These are phyloP conservation scores for Mayetiola destructor DNA, from an alignment of 2,888 invertebrate species.

Conservation along the genomic window DNA sequence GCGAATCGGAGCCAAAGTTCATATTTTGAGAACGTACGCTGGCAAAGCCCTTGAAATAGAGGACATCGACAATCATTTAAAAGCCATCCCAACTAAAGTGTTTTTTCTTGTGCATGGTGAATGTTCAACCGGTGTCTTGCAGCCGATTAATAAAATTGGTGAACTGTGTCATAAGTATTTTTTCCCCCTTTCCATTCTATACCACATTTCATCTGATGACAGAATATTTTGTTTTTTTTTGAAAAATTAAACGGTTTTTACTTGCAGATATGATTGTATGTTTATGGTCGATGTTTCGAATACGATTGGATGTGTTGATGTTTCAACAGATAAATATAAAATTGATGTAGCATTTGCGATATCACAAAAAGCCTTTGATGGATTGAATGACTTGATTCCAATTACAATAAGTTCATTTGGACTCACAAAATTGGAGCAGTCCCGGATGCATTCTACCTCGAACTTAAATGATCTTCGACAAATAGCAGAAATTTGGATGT, in stretches of 20 bases:
- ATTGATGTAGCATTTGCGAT: slow-evolving; percentile 63
- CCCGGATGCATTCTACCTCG: no score
- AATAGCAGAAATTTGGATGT: no score
- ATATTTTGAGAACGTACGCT: slow-evolving; percentile 37
- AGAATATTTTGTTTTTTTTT: background rate
- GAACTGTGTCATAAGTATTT: slow-evolving; percentile 57
- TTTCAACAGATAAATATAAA: slow-evolving; percentile 54
- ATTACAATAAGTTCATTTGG: no score
- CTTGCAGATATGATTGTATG: slow-evolving; percentile 39
- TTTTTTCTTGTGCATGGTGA: slow-evolving; percentile 79
- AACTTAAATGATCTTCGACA: no score
- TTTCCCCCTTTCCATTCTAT: no score
- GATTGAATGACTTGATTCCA: slow-evolving; percentile 51
- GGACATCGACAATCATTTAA: slow-evolving; percentile 51
- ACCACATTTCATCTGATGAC: no score
- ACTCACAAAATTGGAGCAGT: no score
- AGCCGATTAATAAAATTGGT: slow-evolving; percentile 63
- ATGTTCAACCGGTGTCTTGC: slow-evolving; percentile 72
- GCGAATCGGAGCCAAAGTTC: slow-evolving; percentile 43
- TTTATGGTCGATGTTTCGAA: slow-evolving; percentile 64
- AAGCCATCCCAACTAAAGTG: slow-evolving; percentile 48
- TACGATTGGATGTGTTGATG: slow-evolving; percentile 55
- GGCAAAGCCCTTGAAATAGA: slow-evolving; percentile 46
- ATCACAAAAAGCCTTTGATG: slow-evolving; percentile 63
- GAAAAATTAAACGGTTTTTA: no score